phyloP scores from a whole-genome alignment of 2,797 vertebrate genomes.

The Octomys mimax region DNA sequence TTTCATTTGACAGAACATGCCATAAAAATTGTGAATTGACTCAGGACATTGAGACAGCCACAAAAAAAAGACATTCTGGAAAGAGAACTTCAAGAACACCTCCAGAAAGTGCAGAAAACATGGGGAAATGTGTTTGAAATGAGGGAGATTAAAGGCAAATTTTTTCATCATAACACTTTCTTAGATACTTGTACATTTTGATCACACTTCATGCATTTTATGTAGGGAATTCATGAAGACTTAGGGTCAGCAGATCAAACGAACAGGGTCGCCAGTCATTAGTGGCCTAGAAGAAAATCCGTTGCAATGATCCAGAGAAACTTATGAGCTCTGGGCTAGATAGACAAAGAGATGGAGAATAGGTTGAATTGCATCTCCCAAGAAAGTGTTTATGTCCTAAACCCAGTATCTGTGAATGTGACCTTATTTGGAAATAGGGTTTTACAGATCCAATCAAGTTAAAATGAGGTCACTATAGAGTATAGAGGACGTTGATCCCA shows the following conservation, averaged over 20 bases:
- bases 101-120: neutral
- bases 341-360: neutral
- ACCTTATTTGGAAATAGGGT: neutral
- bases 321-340: neutral
- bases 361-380: neutral
- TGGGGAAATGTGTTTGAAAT: neutral
- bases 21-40: neutral
- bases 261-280: neutral
- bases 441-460: neutral
- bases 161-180: neutral
- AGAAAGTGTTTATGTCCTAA: neutral
- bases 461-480: neutral
- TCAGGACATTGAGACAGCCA: neutral
- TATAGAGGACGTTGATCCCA: neutral
- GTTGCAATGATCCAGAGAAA: neutral
- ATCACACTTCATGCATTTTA: neutral
- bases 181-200: neutral
- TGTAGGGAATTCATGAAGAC: neutral
- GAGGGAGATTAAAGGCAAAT: neutral
- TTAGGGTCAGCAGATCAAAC: neutral
- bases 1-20: neutral
- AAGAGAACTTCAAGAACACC: neutral
- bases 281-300: neutral
- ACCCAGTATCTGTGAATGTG: neutral
- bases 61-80: neutral